These are phyloP conservation scores for Ibycter americanus DNA, from an alignment of 2,797 vertebrate species.

Conservation along the genomic window DNA sequence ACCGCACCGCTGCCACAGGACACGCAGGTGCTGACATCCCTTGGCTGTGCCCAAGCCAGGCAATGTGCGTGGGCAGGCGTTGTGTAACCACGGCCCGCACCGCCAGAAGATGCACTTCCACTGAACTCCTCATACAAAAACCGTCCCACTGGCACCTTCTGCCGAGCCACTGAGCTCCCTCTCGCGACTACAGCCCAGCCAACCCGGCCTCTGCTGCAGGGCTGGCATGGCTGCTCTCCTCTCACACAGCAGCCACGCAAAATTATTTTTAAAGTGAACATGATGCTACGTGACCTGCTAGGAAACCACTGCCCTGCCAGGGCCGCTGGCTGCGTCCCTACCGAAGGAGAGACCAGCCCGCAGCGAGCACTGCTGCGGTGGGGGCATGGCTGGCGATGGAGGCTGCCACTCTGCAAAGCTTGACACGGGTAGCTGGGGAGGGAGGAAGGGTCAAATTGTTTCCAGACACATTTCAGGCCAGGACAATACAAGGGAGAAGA, in stretches of 20 bases:
- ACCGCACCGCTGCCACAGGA: accelerated
- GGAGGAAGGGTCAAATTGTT: accelerated
- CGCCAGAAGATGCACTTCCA: neutral
- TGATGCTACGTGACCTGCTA: accelerated
- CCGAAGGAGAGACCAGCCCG: neutral
- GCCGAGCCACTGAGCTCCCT: conserved; percentile 5
- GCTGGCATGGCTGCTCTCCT: neutral
- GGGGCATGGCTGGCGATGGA: neutral
- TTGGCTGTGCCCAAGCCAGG: neutral
- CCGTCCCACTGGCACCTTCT: neutral
- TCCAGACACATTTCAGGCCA: neutral
- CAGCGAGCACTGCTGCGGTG: neutral
- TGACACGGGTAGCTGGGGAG: neutral
- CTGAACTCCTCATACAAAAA: neutral
- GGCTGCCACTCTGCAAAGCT: neutral
- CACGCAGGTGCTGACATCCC: neutral
- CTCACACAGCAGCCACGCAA: accelerated
- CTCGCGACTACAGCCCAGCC: neutral
- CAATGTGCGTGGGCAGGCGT: neutral
- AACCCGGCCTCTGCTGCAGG: neutral
- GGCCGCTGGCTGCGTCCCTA: neutral
- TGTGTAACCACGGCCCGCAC: neutral
- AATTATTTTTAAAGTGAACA: neutral
- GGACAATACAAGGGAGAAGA: neutral
- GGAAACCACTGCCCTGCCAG: neutral